Base-by-base conservation (phyloP, 1,140 invertebrate species). In the Proctacanthus coquilletti region DNA sequence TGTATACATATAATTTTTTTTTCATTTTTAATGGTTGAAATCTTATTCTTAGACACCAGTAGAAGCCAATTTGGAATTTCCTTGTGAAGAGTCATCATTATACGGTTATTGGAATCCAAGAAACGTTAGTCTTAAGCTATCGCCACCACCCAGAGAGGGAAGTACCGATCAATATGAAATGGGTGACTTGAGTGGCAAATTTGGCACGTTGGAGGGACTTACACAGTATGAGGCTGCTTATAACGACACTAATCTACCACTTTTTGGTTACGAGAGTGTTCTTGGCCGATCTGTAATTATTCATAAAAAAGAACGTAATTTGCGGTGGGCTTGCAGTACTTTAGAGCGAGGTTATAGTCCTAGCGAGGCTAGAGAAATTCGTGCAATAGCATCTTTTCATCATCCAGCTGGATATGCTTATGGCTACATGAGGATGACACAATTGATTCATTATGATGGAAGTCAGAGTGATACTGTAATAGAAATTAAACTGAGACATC, bases 151-250 rank as follows among this genome's bases (percentile, higher is more conserved):
- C 2, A 63, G 61, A 6, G 65, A 68, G 47, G 75, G 85, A 25
- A 85, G 79, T 0, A 71, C 71, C 11, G 87, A 93, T 65, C 77
- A 87, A 49, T 91, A 88, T 52, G 78, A 85, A 64, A 71, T 91
- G 47, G 91, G 91, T 1, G 85, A 94, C 60, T 59, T 96, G 1
- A 88, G 85, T 53, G 79, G 81, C 13, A 96, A 95, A 65, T 89
- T 85, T 59, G 91, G 88, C 0, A 64, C 67, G 2, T 52, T 84
- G 3, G 70, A 77, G 31, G 70, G 70, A 18, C 51, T 68, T 15
- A 72, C 63, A 5, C 66, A 65, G 34, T 74, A 70, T 42, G 65
- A 60, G 21, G 60, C 63, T 9, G 58, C 61, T 23, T 85, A 77
- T 50, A 87, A 84, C 44, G 92, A 96, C 50, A 82, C 78, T 0